These are phyloP conservation scores for Drosophila tani DNA, from an alignment of 1,140 invertebrate genomes.

Conservation along the genomic window DNA sequence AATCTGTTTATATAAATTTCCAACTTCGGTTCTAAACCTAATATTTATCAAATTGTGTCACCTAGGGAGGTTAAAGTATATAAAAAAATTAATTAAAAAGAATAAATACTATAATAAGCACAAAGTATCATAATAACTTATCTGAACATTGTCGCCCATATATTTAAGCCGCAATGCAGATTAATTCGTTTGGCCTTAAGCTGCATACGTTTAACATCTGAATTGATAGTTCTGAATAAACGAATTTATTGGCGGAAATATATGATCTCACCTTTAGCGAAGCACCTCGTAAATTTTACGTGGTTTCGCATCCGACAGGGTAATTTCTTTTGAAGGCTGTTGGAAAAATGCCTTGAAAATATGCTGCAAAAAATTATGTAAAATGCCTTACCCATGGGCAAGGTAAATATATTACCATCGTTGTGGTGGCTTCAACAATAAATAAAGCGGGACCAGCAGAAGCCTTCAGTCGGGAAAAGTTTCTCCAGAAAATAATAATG, in stretches of 20 bases:
- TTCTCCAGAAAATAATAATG: constrained; percentile 24
- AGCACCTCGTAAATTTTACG: constrained; percentile 39
- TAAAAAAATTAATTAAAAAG: no score
- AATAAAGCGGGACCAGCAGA: constrained; percentile 24
- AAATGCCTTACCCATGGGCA: constrained; percentile 17
- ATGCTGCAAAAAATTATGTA: constrained; percentile 40
- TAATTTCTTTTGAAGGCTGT: constrained; percentile 46
- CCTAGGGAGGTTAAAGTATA: not conserved
- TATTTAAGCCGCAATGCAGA: not conserved
- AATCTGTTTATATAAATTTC: not conserved
- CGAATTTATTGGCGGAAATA: constrained; percentile 27
- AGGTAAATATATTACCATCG: constrained; percentile 37
- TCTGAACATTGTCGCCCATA: not conserved
- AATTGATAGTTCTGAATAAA: constrained; percentile 14
- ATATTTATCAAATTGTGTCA: not conserved
- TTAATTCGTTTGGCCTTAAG: not conserved
- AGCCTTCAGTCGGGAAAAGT: constrained; percentile 3
- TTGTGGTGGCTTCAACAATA: constrained; percentile 31
- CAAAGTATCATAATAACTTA: not conserved
- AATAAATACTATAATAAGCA: no score
- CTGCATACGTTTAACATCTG: constrained; percentile 1
- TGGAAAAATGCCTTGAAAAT: constrained; percentile 42
- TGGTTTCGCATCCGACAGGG: constrained; percentile 19
- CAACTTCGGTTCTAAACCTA: not conserved
- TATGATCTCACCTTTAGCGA: constrained; percentile 18